Percentiles rank a stretch among this genome's conserved stretches.
Evolutionary conservation across 2,113 vertebrate genomes (phyloP).

Genomic region (Proteles cristata): DNA sequence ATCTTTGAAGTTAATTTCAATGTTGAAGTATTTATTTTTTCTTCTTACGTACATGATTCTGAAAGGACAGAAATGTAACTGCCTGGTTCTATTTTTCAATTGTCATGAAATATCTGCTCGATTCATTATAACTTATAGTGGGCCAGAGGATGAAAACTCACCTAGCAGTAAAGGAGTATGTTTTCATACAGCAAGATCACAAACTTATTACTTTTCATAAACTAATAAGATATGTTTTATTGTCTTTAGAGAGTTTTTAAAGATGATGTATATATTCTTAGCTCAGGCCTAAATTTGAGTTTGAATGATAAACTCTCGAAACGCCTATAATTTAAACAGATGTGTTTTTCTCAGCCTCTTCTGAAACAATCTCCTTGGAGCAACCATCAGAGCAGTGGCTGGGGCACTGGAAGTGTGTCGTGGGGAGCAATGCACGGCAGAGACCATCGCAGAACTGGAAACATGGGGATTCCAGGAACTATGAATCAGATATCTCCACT

Average conservation of each 20-base stretch:
- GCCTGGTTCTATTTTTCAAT: not conserved
- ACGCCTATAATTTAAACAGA: slow-evolving; percentile 57
- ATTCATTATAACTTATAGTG: not conserved
- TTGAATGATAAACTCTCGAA: not conserved
- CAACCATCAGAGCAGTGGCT: slow-evolving; percentile 95
- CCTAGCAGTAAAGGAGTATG: not conserved
- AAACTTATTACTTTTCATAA: not conserved
- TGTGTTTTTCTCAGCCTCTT: slow-evolving; percentile 90
- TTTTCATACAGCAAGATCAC: not conserved
- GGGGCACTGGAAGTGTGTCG: slow-evolving; percentile 95
- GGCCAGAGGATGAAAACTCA: not conserved
- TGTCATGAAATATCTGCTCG: not conserved
- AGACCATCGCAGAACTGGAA: slow-evolving; percentile 94
- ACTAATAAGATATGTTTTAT: not conserved
- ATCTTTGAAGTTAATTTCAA: slow-evolving; percentile 43
- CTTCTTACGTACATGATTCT: not conserved
- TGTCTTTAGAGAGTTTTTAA: not conserved
- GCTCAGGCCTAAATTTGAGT: not conserved
- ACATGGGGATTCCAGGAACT: slow-evolving; percentile 94
- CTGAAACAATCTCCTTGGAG: slow-evolving; percentile 98
- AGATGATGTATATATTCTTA: not conserved
- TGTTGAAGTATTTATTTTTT: slow-evolving; percentile 15
- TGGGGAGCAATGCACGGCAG: slow-evolving; percentile 94
- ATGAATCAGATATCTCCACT: slow-evolving; percentile 96
- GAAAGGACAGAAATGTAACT: not conserved